Conservation (phyloP, 2,888 invertebrate species). For the Papilio demoleus region DNA sequence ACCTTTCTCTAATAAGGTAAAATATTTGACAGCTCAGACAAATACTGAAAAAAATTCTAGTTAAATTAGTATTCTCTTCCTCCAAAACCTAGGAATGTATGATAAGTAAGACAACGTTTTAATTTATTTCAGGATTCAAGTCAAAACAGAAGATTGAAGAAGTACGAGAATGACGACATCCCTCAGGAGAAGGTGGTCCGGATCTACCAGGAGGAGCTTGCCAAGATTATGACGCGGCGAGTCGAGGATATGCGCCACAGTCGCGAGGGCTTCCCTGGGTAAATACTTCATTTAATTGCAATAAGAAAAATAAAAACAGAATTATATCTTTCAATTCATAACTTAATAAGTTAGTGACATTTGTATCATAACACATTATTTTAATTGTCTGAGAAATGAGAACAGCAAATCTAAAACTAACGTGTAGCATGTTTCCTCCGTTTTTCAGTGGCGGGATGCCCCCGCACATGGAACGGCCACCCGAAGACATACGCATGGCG, state of each 20-base stretch:
- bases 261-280: constrained; percentile 92
- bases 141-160: constrained; percentile 90
- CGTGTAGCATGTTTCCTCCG: constrained; percentile 91
- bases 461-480: constrained; percentile 82
- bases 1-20: constrained; percentile 84
- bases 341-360: not conserved
- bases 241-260: constrained; percentile 89
- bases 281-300: constrained; percentile 57
- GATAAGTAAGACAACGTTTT: not conserved
- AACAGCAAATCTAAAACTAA: constrained; percentile 84
- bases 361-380: not conserved
- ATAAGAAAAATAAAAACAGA: constrained; percentile 25
- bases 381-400: constrained; percentile 59
- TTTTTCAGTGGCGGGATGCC: constrained; percentile 90
- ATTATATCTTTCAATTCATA: too few relatives aligned
- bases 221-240: constrained; percentile 93
- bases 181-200: constrained; percentile 97
- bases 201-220: constrained; percentile 97
- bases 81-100: not conserved
- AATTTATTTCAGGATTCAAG: constrained; percentile 81
- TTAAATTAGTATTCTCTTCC: not conserved
- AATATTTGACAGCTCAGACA: not conserved
- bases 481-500: constrained; percentile 95
- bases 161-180: constrained; percentile 96
- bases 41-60: not conserved